A percentile compares a stretch with the other conserved stretches of the same genome.
phyloP scores from a whole-genome alignment of 2,888 invertebrate genomes.

The Drosophila kanekoi region DNA sequence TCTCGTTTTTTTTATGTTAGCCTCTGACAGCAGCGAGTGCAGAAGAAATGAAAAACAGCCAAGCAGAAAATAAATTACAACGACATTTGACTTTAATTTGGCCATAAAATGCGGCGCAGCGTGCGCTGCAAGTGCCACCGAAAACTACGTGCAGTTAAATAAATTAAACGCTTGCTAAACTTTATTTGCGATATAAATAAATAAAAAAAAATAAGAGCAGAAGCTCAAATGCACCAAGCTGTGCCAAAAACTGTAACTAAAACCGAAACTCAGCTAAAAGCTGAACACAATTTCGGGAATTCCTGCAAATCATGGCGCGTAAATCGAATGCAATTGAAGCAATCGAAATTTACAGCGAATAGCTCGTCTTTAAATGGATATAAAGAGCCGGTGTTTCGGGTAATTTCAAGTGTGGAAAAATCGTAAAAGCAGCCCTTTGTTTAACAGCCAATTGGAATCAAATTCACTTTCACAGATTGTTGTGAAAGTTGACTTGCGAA shows the following conservation, averaged over 20 bases:
- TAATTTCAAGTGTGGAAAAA: too few species aligned
- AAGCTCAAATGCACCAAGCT: background rate
- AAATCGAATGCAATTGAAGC: conserved; percentile 55
- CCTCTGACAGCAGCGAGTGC: background rate
- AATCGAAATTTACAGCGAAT: background rate
- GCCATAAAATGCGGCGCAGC: conserved; percentile 51
- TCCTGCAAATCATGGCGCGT: conserved; percentile 43
- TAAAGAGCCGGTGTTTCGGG: too few species aligned
- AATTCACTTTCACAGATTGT: too few species aligned
- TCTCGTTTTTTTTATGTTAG: conserved; percentile 24
- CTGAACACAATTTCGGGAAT: conserved; percentile 36
- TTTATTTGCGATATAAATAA: conserved; percentile 42
- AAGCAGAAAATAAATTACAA: conserved; percentile 32
- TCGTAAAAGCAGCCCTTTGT: too few species aligned
- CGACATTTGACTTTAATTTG: conserved; percentile 70
- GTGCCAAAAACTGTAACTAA: conserved; percentile 14
- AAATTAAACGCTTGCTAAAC: conserved; percentile 52
- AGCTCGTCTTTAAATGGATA: too few species aligned
- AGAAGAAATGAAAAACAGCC: conserved; percentile 7
- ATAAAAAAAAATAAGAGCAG: conserved; percentile 29
- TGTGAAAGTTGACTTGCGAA: too few species aligned
- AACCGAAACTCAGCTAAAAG: conserved; percentile 8
- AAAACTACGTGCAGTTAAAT: conserved; percentile 44
- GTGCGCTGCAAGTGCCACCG: background rate
- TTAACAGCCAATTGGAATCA: too few species aligned